Conservation (phyloP, 2,113 vertebrate species). For the Grus americana region DNA sequence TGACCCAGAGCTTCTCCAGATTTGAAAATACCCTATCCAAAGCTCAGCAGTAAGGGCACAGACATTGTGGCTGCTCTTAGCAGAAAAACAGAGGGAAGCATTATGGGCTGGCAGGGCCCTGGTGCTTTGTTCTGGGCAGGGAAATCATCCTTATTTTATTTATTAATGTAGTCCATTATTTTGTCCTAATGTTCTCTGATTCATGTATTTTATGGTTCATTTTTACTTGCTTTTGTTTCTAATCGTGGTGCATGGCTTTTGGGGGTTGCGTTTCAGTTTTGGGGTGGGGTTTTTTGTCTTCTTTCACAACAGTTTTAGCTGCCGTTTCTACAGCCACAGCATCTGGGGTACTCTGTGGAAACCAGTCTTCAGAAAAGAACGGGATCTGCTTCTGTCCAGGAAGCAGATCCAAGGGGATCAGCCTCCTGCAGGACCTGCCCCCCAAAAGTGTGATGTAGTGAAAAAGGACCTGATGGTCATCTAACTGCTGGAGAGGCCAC, state of each 20-base stretch:
- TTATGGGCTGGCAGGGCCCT: neutral
- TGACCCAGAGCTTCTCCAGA: neutral
- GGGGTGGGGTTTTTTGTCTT: neutral
- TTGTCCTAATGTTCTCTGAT: conserved; percentile 5
- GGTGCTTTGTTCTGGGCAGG: neutral
- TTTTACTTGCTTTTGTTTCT: conserved; percentile 25
- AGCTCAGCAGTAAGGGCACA: neutral
- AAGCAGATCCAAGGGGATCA: neutral
- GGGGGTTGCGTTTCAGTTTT: neutral
- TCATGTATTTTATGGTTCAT: neutral
- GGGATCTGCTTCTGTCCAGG: neutral
- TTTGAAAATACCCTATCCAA: neutral
- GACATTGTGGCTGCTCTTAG: neutral
- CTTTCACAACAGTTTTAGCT: neutral
- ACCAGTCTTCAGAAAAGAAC: neutral
- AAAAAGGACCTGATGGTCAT: neutral
- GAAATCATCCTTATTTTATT: neutral
- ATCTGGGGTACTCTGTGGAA: neutral
- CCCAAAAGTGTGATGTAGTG: neutral
- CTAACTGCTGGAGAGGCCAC: neutral
- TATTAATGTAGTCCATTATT: neutral
- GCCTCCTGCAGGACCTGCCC: neutral
- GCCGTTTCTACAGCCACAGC: neutral
- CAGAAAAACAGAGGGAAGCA: neutral
- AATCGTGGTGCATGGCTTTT: neutral